Conservation (phyloP, 2,888 invertebrate genomes). For the Furcula furcula region DNA sequence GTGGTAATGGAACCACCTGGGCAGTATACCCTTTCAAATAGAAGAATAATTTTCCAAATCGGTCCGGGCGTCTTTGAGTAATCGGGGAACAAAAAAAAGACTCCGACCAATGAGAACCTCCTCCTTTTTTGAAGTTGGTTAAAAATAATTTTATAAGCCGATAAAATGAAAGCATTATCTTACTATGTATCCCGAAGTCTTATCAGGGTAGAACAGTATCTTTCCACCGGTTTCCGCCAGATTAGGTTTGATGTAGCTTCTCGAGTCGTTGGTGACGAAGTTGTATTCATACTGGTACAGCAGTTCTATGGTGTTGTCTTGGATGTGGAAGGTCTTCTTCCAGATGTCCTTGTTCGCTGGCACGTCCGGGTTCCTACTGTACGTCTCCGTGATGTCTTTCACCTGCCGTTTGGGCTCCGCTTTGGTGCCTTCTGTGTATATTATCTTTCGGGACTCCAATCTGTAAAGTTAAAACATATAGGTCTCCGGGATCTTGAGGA, state of each 20-base stretch:
- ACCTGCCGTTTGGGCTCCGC: slow-evolving; percentile 56
- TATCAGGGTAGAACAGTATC: slow-evolving; percentile 83
- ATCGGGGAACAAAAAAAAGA: too few species aligned
- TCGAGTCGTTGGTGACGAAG: slow-evolving; percentile 83
- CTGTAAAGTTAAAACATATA: too few species aligned
- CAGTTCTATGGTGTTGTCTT: slow-evolving; percentile 82
- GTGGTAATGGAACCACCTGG: too few species aligned
- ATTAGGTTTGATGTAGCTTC: slow-evolving; percentile 86
- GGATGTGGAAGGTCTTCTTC: slow-evolving; percentile 83
- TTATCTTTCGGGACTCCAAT: slow-evolving; percentile 54
- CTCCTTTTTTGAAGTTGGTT: too few species aligned
- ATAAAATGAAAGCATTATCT: slow-evolving; percentile 15
- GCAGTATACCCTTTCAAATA: too few species aligned
- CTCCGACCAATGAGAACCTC: too few species aligned
- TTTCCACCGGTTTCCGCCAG: slow-evolving; percentile 86
- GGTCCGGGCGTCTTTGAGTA: too few species aligned
- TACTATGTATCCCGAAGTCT: slow-evolving; percentile 85
- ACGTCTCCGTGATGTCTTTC: slow-evolving; percentile 82
- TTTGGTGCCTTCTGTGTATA: slow-evolving; percentile 58
- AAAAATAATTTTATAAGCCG: too few species aligned
- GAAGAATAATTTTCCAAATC: too few species aligned
- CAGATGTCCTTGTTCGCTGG: slow-evolving; percentile 84
- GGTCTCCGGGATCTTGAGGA: too few species aligned
- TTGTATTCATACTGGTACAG: slow-evolving; percentile 84
- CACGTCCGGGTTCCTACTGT: slow-evolving; percentile 77